Evolutionary conservation across 64 coral and sea anemone genomes (phyloP).

Genomic region (Cladopsammia gracilis): DNA sequence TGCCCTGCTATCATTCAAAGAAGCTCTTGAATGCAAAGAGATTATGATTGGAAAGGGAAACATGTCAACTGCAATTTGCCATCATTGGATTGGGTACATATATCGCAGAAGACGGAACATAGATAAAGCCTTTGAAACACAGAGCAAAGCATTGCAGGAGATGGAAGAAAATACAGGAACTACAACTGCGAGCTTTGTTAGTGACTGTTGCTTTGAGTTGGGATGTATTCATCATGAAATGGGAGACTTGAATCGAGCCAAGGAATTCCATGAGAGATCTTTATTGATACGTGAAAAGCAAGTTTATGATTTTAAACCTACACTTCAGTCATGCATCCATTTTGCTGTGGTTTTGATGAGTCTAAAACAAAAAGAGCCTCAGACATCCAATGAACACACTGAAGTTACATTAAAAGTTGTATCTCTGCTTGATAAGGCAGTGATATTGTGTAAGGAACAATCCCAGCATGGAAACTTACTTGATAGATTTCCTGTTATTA

Average conservation of each 20-base stretch:
- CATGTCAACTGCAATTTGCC: slow-evolving; percentile 6
- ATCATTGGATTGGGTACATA: background rate
- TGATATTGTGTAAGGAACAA: background rate
- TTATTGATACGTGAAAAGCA: background rate
- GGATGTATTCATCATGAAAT: background rate
- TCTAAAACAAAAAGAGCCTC: background rate
- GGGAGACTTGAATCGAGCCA: background rate
- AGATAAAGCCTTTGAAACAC: background rate
- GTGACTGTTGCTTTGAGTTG: slow-evolving; percentile 2
- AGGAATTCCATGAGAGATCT: background rate
- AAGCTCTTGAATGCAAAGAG: background rate
- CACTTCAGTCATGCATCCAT: background rate
- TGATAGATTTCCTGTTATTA: background rate
- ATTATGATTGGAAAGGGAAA: background rate
- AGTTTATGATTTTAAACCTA: background rate
- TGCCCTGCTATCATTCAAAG: background rate
- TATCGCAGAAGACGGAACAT: background rate
- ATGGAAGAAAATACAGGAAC: background rate
- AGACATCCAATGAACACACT: background rate
- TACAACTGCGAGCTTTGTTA: background rate
- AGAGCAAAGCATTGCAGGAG: slow-evolving; percentile 2
- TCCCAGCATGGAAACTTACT: background rate
- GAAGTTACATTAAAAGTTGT: background rate
- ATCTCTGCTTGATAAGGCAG: slow-evolving; percentile 1
- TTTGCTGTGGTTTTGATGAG: background rate